Evolutionary conservation across 2,113 vertebrate genomes (phyloP).

Genomic region (Cnemophilus loriae): DNA sequence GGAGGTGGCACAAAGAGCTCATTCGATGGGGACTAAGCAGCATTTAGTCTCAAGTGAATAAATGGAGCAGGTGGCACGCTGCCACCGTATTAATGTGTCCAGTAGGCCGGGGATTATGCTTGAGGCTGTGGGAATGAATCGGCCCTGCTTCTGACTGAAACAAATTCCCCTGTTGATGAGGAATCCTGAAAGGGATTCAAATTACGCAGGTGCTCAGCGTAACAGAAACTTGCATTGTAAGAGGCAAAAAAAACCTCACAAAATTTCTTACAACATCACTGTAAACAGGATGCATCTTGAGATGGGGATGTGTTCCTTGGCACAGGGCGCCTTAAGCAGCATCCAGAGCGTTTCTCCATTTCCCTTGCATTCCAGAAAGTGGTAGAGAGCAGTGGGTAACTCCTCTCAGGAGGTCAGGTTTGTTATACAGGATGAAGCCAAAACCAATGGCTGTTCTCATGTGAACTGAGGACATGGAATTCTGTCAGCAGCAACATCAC

Average conservation of each 20-base stretch:
- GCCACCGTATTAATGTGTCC: conserved; percentile 9
- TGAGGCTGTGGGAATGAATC: conserved; percentile 22
- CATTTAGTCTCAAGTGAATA: conserved; percentile 1
- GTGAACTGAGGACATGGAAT: not conserved
- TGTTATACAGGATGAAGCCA: accelerated
- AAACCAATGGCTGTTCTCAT: not conserved
- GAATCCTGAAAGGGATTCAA: conserved; percentile 16
- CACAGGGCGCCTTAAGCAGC: not conserved
- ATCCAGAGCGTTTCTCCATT: not conserved
- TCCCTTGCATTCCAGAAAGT: not conserved
- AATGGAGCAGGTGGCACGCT: conserved; percentile 26
- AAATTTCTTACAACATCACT: not conserved
- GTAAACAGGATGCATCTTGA: not conserved
- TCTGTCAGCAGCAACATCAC: accelerated
- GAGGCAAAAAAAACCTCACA: not conserved
- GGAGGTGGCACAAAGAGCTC: conserved; percentile 41
- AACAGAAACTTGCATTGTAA: not conserved
- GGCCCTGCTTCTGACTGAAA: not conserved
- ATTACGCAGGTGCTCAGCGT: not conserved
- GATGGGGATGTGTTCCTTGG: not conserved
- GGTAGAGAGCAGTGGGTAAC: not conserved
- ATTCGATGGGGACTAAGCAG: conserved; percentile 18
- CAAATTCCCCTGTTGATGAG: not conserved
- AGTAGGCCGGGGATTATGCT: conserved; percentile 15
- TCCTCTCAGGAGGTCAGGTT: not conserved